A percentile compares a stretch with the other conserved stretches of the same genome.
Evolutionary conservation across 2,797 vertebrate genomes (phyloP).

Genomic region (Streptopelia turtur): DNA sequence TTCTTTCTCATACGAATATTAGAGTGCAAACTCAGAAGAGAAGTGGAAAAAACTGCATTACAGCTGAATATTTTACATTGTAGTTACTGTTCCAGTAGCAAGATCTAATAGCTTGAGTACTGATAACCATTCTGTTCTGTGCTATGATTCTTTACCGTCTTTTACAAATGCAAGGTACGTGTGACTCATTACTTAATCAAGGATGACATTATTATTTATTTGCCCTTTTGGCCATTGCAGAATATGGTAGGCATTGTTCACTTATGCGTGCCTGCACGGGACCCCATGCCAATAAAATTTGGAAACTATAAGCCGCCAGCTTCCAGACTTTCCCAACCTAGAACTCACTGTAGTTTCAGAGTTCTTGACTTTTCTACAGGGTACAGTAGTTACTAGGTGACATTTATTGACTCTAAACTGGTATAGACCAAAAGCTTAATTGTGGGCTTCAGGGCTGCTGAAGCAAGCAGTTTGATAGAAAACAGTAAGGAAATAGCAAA

Average conservation of each 20-base stretch:
- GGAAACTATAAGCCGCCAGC: neutral
- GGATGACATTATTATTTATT: neutral
- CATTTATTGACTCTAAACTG: neutral
- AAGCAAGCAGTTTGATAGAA: neutral
- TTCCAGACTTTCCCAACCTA: neutral
- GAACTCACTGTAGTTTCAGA: neutral
- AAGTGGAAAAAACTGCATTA: neutral
- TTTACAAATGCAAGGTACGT: neutral
- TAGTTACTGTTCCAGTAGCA: constrained; percentile 1
- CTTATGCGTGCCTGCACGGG: neutral
- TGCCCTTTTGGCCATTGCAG: neutral
- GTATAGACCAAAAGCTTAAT: neutral
- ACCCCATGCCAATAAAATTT: neutral
- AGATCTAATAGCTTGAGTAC: neutral
- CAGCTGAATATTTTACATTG: neutral
- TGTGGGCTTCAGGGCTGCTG: neutral
- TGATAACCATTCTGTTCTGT: neutral
- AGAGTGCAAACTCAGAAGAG: neutral
- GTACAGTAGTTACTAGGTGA: neutral
- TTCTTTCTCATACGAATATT: constrained; percentile 3
- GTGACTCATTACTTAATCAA: neutral
- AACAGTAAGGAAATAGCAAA: neutral
- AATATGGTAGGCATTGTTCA: neutral
- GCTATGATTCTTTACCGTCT: neutral
- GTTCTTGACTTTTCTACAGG: neutral